Evolutionary conservation across 2,113 vertebrate species (phyloP).

Genomic region (Nibea albiflora): DNA sequence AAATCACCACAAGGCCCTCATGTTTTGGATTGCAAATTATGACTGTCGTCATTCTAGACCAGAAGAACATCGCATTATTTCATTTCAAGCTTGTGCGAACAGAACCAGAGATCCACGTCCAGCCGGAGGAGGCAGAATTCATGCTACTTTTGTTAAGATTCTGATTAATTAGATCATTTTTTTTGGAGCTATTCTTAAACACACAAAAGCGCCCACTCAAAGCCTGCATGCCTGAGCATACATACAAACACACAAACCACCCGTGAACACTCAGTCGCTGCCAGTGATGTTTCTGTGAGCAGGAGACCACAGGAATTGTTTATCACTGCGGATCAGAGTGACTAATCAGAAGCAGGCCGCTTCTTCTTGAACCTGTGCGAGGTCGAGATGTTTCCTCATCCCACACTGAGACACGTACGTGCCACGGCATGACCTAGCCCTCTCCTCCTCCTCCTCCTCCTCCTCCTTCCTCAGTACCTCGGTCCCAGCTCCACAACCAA

Average conservation of each 20-base stretch:
- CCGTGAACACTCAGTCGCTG: conserved; percentile 48
- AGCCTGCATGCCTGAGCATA: conserved; percentile 54
- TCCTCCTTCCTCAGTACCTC: conserved; percentile 4
- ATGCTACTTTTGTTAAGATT: conserved; percentile 16
- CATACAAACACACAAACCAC: conserved; percentile 62
- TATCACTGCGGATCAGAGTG: conserved; percentile 86
- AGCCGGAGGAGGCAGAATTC: neutral
- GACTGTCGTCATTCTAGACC: conserved; percentile 30
- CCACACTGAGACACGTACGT: conserved; percentile 78
- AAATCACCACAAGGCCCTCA: conserved; percentile 33
- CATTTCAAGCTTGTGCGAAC: conserved; percentile 16
- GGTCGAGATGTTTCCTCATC: conserved; percentile 84
- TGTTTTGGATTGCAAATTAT: conserved; percentile 41
- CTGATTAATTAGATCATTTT: neutral
- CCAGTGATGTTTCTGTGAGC: conserved; percentile 66
- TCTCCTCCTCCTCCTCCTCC: conserved; percentile 21
- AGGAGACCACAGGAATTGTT: conserved; percentile 91
- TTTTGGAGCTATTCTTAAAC: conserved; percentile 15
- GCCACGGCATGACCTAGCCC: conserved; percentile 72
- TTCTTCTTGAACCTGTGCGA: conserved; percentile 86
- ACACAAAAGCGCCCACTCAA: conserved; percentile 11
- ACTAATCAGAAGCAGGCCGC: conserved; percentile 89
- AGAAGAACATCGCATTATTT: conserved; percentile 8
- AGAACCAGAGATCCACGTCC: neutral
- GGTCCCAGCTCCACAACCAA: conserved; percentile 45